Percentiles rank a stretch among this genome's conserved stretches.
These are phyloP conservation scores for Epinephelus fuscoguttatus DNA, from an alignment of 2,113 vertebrate species.

Conservation along the genomic window DNA sequence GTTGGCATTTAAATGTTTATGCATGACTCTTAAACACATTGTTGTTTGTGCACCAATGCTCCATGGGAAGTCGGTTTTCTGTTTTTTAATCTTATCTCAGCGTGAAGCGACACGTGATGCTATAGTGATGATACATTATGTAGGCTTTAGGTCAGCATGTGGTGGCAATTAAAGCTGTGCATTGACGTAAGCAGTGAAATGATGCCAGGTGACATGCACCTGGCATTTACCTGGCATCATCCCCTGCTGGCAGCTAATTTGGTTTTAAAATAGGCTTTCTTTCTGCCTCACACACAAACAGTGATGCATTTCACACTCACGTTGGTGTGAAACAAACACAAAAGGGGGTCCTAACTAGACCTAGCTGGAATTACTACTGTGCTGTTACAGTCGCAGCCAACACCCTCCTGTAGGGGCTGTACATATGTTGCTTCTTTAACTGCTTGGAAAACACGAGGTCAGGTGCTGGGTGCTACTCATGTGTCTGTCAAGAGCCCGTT, in stretches of 20 bases:
- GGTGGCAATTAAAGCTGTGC: neutral
- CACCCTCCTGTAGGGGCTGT: too few relatives aligned
- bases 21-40: constrained; percentile 17
- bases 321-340: neutral
- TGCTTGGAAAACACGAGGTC: too few relatives aligned
- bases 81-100: constrained; percentile 5
- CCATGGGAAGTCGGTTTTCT: constrained; percentile 6
- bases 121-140: constrained; percentile 43
- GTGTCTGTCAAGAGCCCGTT: too few relatives aligned
- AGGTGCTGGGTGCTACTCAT: too few relatives aligned
- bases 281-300: neutral
- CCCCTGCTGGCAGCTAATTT: constrained; percentile 19
- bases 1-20: constrained; percentile 39
- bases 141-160: constrained; percentile 10
- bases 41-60: constrained; percentile 7
- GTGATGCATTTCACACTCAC: neutral
- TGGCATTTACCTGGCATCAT: neutral
- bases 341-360: neutral
- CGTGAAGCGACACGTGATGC: constrained; percentile 4
- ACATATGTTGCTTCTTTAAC: too few relatives aligned
- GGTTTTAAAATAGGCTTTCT: neutral
- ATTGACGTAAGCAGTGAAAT: neutral
- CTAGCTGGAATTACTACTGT: neutral
- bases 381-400: too few relatives aligned
- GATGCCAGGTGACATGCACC: neutral